These are phyloP conservation scores for Drosophila burlai DNA, from an alignment of 1,140 invertebrate genomes.

Conservation along the genomic window DNA sequence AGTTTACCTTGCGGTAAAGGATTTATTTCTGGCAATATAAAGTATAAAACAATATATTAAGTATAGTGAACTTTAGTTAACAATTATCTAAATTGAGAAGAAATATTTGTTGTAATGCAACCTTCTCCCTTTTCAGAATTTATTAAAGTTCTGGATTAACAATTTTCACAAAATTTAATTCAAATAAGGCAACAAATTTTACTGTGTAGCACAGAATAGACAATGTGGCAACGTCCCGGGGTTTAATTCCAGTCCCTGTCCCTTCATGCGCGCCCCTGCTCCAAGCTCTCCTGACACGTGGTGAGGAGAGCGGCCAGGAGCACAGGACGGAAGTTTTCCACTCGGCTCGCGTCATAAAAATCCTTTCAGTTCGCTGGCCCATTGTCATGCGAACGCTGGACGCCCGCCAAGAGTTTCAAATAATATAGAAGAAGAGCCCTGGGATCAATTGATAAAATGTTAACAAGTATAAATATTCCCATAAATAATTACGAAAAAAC, in stretches of 20 bases:
- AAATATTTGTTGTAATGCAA: background rate
- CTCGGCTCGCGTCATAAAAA: constrained; percentile 56
- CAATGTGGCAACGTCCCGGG: constrained; percentile 51
- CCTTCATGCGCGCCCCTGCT: constrained; percentile 20
- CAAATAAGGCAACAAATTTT: background rate
- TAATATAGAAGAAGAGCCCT: constrained; percentile 8
- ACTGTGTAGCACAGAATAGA: constrained; percentile 28
- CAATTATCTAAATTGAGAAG: background rate
- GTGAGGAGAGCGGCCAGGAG: constrained; percentile 26
- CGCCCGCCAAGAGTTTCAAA: constrained; percentile 54
- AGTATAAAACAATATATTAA: background rate
- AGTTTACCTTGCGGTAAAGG: too few relatives aligned
- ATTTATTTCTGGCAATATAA: background rate
- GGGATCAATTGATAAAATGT: constrained; percentile 24
- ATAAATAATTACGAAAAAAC: constrained; percentile 8
- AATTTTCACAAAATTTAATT: background rate
- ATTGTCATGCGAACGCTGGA: constrained; percentile 75
- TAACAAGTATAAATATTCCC: constrained; percentile 19
- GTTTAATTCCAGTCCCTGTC: constrained; percentile 30
- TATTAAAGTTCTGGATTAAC: background rate
- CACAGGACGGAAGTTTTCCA: constrained; percentile 48
- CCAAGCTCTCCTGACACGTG: constrained; percentile 55
- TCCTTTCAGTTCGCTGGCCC: constrained; percentile 40
- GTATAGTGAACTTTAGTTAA: background rate
- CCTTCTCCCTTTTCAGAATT: background rate